Percentiles rank a stretch among this genome's conserved stretches.
Conservation (phyloP, 2,113 vertebrate species). For the Callospermophilus lateralis region DNA sequence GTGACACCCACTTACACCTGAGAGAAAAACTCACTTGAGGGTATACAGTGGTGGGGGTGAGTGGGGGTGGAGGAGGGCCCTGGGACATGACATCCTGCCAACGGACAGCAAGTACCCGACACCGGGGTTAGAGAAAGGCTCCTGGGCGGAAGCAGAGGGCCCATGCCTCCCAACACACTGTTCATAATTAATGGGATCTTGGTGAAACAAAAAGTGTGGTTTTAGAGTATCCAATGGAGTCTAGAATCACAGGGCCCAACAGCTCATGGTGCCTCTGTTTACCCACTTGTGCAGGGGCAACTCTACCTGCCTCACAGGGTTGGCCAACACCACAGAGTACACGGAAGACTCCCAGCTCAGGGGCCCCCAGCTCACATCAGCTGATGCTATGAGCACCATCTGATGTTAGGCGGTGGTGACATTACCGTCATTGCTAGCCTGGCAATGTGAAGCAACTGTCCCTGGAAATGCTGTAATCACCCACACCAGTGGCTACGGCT, state of each 20-base stretch:
- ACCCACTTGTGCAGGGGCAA: not conserved
- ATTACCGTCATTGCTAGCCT: accelerated
- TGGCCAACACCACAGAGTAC: accelerated
- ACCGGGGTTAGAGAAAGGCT: accelerated
- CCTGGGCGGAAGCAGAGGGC: too few species aligned
- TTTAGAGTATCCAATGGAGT: too few species aligned
- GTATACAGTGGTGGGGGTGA: too few species aligned
- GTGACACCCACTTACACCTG: accelerated
- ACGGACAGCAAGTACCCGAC: too few species aligned
- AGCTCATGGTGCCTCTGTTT: accelerated
- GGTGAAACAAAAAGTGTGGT: too few species aligned
- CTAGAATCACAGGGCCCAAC: too few species aligned
- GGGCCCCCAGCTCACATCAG: not conserved
- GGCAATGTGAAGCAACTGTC: too few species aligned
- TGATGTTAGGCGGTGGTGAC: accelerated
- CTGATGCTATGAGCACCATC: not conserved
- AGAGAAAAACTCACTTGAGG: not conserved
- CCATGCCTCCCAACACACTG: accelerated
- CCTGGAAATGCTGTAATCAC: not conserved
- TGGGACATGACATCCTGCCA: not conserved
- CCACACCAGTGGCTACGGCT: not conserved
- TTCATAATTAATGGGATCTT: accelerated
- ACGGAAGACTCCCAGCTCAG: accelerated
- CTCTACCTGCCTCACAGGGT: accelerated
- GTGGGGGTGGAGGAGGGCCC: not conserved